Evolutionary conservation across 2,888 invertebrate species (phyloP), one percentile per base, ranked within the genome.

Genomic region (Nysson spinosus): DNA sequence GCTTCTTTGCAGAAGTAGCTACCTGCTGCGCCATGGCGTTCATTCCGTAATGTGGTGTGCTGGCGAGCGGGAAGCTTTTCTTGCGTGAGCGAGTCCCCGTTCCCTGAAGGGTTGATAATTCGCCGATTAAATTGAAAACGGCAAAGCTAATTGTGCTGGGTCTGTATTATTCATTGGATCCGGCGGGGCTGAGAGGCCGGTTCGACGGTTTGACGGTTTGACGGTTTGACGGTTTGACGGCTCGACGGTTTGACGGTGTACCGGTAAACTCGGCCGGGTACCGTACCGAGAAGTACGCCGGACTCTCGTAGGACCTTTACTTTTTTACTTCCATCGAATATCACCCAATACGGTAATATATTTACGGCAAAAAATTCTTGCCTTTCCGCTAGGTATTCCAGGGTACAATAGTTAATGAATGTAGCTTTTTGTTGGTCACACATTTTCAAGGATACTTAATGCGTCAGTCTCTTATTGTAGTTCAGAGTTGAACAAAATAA

Each of bases 61-160:
- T 65, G 57, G 9, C 57, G 64, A 56, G 66, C 54, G 52, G 67
- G 56, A 56, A 56, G 52, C 61, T 69, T 80, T 80, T 80, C 79
- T 77, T 74, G 55, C 56, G 51, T 51, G 62, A 72, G 69, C 75
- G 54, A 56, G 74, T 63, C 66, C 64, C 52, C 61, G 79, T 83
- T 84, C 84, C 81, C 83, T 79, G 82, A 84, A 83, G 84, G 83
- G 82, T 85, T 82, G 85, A 83, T 85, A 85, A 86, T 85, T 84
- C 85, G 83, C 77, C 85, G 85, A 85, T 86, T 85, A 85, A 85
- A 86, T 85, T 84, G 85, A 82, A 84, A 84, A 83, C 82, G 81
- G 77, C 78, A 75, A 72, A 80, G 83, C 85, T 86, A 86, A 86
- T 86, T 86, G 85, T 78, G 76, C 80, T 62, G 76, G 75, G 77